Conservation (phyloP, 2,888 invertebrate species). For the Endotricha flammealis region DNA sequence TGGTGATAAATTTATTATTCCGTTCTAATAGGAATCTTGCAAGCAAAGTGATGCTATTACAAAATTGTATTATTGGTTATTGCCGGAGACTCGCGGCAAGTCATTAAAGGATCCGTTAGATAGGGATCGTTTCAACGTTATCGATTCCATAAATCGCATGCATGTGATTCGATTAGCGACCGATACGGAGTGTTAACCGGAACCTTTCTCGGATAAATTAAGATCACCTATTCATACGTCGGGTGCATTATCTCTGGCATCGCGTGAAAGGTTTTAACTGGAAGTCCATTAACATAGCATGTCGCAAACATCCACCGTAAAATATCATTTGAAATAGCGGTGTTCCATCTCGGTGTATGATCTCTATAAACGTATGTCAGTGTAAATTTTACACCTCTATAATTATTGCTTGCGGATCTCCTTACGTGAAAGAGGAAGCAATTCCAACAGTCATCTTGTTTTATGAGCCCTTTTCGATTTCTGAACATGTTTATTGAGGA, state of each 20-base stretch:
- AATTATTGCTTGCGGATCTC: conserved; percentile 49
- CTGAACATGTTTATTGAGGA: conserved; percentile 36
- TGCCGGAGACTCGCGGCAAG: conserved; percentile 19
- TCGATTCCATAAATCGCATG: conserved; percentile 58
- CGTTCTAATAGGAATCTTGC: not conserved
- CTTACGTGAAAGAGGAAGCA: conserved; percentile 52
- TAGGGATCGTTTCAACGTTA: conserved; percentile 37
- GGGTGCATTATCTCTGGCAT: conserved; percentile 56
- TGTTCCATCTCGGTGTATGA: conserved; percentile 24
- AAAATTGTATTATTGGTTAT: conserved; percentile 3
- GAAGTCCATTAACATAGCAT: conserved; percentile 60
- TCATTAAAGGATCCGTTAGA: conserved; percentile 47
- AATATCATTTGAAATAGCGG: conserved; percentile 48
- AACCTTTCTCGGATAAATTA: conserved; percentile 69
- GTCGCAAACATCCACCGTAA: conserved; percentile 55
- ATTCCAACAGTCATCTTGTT: conserved; percentile 54
- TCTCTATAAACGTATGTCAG: conserved; percentile 43
- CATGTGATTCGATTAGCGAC: conserved; percentile 64
- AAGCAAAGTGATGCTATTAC: conserved; percentile 1
- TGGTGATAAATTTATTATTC: no score
- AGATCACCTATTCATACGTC: conserved; percentile 74
- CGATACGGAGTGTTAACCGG: conserved; percentile 59
- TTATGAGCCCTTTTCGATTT: conserved; percentile 57
- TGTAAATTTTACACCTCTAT: conserved; percentile 63
- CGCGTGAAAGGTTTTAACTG: conserved; percentile 58